Evolutionary conservation across 2,113 vertebrate genomes (phyloP), one percentile per base, ranked within the genome.

Genomic region (Balaenoptera acutorostrata): DNA sequence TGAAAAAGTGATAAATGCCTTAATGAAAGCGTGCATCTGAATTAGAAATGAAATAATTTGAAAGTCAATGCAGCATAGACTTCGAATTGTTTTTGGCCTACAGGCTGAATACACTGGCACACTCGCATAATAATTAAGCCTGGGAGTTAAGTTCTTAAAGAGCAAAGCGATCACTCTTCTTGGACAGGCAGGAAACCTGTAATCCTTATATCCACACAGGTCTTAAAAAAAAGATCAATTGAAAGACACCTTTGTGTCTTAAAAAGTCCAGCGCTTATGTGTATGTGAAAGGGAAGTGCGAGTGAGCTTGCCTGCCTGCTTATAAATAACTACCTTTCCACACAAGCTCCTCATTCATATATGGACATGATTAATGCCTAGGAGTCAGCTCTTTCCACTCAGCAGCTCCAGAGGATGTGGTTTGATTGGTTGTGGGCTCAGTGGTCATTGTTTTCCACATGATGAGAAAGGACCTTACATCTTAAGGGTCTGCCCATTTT

Each of bases 1-100:
- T 88, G 25, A 33, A 85, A 88, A 91, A 90, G 66, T 96, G 87
- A 98, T 95, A 96, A 97, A 96, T 95, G 36, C 69, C 75, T 95
- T 88, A 96, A 87, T 17, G 66, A 97, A 97, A 95, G 44, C 61
- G 63, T 63, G 75, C 84, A 77, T 93, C 74, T 92, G 95, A 96
- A 95, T 97, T 96, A 96, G 80, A 97, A 97, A 96, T 95, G 75
- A 96, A 97, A 98, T 95, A 77, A 98, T 95, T 92, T 97, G 92
- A 93, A 98, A 97, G 90, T 97, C 96, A 96, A 82, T 92, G 83
- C 66, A 68, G 80, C 83, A 77, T 52, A 94, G 84, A 71, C 69
- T 96, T 97, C 95, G 96, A 97, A 97, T 97, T 90, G 93, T 90
- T 97, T 97, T 97, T 97, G 92, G 95, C 80, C 80, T 71, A 88